These are phyloP conservation scores for Caenorhabditis macrosperma DNA, from an alignment of 2,888 invertebrate species.

Conservation along the genomic window DNA sequence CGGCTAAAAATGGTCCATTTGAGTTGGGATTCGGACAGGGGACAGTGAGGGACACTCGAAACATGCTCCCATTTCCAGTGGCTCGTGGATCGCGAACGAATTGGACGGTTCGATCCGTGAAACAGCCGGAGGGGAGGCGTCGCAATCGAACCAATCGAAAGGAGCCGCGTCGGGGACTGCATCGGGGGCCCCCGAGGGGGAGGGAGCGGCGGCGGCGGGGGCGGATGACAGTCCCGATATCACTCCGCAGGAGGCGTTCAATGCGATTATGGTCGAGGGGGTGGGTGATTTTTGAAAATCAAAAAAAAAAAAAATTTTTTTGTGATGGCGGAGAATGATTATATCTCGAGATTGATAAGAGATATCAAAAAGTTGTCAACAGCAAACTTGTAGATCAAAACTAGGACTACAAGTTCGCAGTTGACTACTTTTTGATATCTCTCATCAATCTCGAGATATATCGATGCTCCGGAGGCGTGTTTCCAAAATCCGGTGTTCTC, in stretches of 20 bases:
- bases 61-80: neutral
- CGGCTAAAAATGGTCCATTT: too few relatives aligned
- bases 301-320: too few relatives aligned
- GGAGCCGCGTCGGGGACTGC: neutral
- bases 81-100: conserved; percentile 23
- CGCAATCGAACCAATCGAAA: too few relatives aligned
- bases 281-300: too few relatives aligned
- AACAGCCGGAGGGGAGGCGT: conserved; percentile 17
- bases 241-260: conserved; percentile 25
- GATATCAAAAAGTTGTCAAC: neutral
- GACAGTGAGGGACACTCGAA: too few relatives aligned
- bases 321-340: neutral
- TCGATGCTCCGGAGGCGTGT: too few relatives aligned
- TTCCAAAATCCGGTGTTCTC: too few relatives aligned
- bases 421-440: too few relatives aligned
- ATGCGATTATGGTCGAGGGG: conserved; percentile 16
- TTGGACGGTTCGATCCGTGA: conserved; percentile 16
- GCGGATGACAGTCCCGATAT: conserved; percentile 10
- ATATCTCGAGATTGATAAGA: neutral
- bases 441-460: too few relatives aligned
- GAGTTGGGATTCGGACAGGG: too few relatives aligned
- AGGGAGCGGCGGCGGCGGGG: conserved; percentile 1
- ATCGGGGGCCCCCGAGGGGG: neutral
- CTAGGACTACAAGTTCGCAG: neutral
- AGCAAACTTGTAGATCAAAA: neutral